Conservation (phyloP, 2,113 vertebrate species). For the Columba livia region DNA sequence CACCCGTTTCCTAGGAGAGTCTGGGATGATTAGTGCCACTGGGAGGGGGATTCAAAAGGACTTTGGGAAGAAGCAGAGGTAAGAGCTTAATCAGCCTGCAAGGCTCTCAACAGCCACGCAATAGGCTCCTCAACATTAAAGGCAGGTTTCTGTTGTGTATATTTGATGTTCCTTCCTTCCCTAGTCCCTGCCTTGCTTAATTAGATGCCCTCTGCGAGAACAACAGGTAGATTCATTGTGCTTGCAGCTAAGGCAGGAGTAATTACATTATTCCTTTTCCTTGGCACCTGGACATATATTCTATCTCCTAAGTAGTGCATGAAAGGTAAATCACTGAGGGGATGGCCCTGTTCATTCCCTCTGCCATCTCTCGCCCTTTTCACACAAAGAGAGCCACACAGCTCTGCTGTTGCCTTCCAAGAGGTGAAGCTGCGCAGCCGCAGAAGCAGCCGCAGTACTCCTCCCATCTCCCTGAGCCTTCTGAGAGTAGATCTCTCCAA, state of each 20-base stretch:
- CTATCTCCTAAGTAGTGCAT: not conserved
- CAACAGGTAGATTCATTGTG: conserved; percentile 14
- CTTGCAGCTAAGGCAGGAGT: conserved; percentile 8
- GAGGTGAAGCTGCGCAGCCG: not conserved
- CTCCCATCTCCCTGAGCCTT: not conserved
- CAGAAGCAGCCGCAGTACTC: not conserved
- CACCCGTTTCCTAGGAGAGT: not conserved
- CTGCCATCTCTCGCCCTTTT: not conserved
- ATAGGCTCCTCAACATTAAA: not conserved
- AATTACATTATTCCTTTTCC: conserved; percentile 15
- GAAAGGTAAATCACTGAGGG: not conserved
- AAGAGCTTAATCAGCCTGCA: not conserved
- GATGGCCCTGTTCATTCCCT: not conserved
- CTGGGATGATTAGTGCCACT: not conserved
- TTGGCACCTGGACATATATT: conserved; percentile 1
- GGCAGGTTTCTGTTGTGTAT: not conserved
- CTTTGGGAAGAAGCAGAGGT: not conserved
- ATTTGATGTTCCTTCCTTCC: not conserved
- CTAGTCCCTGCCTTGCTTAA: not conserved
- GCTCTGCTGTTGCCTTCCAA: not conserved
- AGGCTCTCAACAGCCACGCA: not conserved
- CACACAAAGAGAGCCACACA: not conserved
- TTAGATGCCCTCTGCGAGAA: not conserved
- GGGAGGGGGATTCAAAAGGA: not conserved
- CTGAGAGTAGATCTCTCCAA: not conserved